Evolutionary conservation across 1,140 invertebrate species (phyloP).

Genomic region (Bombus terrestris): DNA sequence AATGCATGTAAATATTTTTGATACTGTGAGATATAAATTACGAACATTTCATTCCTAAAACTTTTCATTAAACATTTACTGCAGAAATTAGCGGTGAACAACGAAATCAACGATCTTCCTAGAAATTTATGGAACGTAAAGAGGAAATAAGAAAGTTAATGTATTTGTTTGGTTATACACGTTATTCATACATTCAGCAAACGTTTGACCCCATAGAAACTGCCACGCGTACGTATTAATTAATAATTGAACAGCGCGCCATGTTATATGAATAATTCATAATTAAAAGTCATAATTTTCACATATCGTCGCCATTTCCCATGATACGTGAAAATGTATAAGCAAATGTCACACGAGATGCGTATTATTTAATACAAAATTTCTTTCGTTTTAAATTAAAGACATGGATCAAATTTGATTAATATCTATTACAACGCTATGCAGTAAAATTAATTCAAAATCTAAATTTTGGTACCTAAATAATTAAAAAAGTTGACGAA

Average conservation of each 20-base stretch:
- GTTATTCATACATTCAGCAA: constrained; percentile 27
- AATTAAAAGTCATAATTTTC: constrained; percentile 35
- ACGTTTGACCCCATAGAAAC: constrained; percentile 20
- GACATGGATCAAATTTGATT: not conserved
- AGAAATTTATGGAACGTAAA: constrained; percentile 11
- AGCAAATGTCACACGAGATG: not conserved
- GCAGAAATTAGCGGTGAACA: not conserved
- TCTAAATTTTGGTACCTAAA: not conserved
- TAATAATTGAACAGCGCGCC: constrained; percentile 35
- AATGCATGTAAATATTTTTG: not conserved
- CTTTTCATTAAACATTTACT: not conserved
- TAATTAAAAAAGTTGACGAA: not conserved
- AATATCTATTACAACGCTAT: too few relatives aligned
- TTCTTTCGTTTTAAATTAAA: not conserved
- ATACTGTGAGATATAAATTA: not conserved
- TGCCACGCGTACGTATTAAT: constrained; percentile 19
- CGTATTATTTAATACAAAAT: not conserved
- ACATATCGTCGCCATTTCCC: not conserved
- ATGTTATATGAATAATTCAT: constrained; percentile 43
- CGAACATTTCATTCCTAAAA: not conserved
- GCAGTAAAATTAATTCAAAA: not conserved
- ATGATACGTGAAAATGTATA: not conserved
- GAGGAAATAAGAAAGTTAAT: constrained; percentile 18
- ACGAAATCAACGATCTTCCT: not conserved
- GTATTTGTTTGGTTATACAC: constrained; percentile 17